Evolutionary conservation across 2,888 invertebrate species (phyloP), one percentile per base, ranked within the genome.

Genomic region (Lobophora halterata): DNA sequence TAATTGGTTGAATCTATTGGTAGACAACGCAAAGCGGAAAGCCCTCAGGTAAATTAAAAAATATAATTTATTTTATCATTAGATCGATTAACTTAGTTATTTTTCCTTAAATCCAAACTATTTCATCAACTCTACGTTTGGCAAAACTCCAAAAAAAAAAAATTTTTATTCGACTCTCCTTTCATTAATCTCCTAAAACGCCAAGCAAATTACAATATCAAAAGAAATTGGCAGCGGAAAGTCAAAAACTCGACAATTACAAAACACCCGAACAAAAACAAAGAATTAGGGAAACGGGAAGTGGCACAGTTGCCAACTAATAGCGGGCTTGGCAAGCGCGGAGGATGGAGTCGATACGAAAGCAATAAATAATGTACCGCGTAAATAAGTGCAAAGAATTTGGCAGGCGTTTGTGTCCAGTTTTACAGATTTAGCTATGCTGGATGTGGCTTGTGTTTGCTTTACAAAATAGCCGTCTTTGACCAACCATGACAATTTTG

Each of bases 311-410:
- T 70, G 69, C 72, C 71, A 69, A 71, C 64, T 73, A 73, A 74
- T 71, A 66, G 70, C 52, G 50, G 58, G 55, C 56, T 61, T 64
- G 81, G 79, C 80, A 75, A 71, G 60, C 51, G 57, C 42, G 49
- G 51, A 52, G 59, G 60, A 65, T 58, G 62, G 44, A 81, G 73
- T 81, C 83, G 78, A 86, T 86, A 83, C 68, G 58, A 66, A 50
- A 54, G 67, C 61, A 54, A 78, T 87, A 85, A 85, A 85, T 86
- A 75, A 86, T 72, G 63, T 48, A 46, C 54, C 59, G 69, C 67
- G 74, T 77, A 82, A 85, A 85, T 83, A 85, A 79, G 71, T 71
- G 76, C 79, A 74, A 81, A 79, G 77, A 78, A 79, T 85, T 87
- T 87, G 86, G 86, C 86, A 79, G 69, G 26, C 65, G 54, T 55